Conservation (phyloP, 2,888 invertebrate genomes). For the Eupithecia inturbata region DNA sequence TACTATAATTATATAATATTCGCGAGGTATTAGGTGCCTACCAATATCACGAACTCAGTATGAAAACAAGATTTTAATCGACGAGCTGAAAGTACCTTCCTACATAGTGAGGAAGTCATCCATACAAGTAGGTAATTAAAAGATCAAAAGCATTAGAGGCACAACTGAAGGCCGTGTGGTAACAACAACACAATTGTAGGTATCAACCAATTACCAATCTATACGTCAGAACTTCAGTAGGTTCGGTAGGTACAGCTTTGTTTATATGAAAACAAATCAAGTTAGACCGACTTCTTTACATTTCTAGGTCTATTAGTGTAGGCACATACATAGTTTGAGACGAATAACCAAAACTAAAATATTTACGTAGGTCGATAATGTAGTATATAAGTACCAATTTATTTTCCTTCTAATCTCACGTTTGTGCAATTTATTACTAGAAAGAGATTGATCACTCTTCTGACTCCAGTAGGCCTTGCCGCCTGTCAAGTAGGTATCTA, state of each 20-base stretch:
- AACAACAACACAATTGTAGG: constrained; percentile 31
- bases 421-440: not conserved
- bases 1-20: not conserved
- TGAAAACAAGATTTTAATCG: not conserved
- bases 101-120: constrained; percentile 11
- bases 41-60: not conserved
- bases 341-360: not conserved
- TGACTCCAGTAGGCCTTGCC: constrained; percentile 19
- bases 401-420: not conserved
- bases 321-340: not conserved
- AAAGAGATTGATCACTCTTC: constrained; percentile 2
- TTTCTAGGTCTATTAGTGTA: not conserved
- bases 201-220: constrained; percentile 36
- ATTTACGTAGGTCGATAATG: not conserved
- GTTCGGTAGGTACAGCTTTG: not conserved
- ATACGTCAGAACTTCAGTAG: constrained; percentile 1
- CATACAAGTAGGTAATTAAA: constrained; percentile 41
- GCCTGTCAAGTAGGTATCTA: constrained; percentile 9
- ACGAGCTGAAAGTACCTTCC: not conserved
- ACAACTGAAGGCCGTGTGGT: constrained; percentile 39
- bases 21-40: not conserved
- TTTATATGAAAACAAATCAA: not conserved
- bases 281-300: not conserved
- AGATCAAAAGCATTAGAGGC: constrained; percentile 41
- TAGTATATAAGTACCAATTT: not conserved